These are phyloP conservation scores for Nettapus auritus DNA, from an alignment of 2,113 vertebrate species.

Conservation along the genomic window DNA sequence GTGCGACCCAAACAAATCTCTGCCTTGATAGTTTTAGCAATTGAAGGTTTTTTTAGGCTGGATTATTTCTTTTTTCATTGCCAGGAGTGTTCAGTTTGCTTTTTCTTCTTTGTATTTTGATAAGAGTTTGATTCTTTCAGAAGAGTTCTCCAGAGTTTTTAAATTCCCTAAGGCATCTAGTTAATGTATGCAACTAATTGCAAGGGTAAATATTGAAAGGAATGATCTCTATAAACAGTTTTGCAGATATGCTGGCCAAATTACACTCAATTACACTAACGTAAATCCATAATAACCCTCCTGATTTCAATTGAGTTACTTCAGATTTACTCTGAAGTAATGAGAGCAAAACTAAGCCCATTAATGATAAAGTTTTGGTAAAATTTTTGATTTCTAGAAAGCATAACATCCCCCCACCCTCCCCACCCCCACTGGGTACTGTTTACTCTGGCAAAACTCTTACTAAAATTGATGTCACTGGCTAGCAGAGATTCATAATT, in stretches of 20 bases:
- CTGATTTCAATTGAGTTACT: background rate
- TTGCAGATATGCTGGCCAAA: constrained; percentile 48
- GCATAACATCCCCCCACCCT: background rate
- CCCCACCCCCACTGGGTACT: background rate
- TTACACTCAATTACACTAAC: constrained; percentile 35
- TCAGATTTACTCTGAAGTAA: constrained; percentile 31
- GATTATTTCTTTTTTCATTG: constrained; percentile 36
- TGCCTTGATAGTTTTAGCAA: constrained; percentile 1
- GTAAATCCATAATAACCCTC: constrained; percentile 40
- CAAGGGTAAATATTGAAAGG: constrained; percentile 64
- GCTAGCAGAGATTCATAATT: background rate
- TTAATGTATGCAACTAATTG: constrained; percentile 63
- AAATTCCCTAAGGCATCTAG: constrained; percentile 33
- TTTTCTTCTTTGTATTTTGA: constrained; percentile 60
- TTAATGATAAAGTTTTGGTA: background rate
- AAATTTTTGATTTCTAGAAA: background rate
- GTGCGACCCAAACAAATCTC: background rate
- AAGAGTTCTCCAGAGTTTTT: constrained; percentile 49
- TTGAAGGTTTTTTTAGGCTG: constrained; percentile 9
- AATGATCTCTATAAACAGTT: constrained; percentile 52
- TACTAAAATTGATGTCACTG: background rate
- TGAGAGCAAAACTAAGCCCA: background rate
- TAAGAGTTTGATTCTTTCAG: constrained; percentile 57
- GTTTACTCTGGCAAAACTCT: background rate
- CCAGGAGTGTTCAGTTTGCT: constrained; percentile 22